Percentiles rank a stretch among this genome's conserved stretches.
phyloP scores from a whole-genome alignment of 1,140 invertebrate genomes.

The Drosophila pachea region DNA sequence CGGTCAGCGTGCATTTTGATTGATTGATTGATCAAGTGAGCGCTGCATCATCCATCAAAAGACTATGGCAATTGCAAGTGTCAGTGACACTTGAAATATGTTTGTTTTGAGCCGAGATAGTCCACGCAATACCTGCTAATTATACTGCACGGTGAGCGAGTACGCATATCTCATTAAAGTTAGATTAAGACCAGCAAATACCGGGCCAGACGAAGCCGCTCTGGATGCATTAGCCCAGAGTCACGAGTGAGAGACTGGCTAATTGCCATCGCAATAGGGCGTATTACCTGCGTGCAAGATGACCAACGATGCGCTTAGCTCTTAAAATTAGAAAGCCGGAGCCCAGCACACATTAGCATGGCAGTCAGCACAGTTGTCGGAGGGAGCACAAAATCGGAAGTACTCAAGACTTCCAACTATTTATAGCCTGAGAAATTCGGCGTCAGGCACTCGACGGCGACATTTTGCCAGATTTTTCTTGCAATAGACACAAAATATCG shows the following conservation, averaged over 20 bases:
- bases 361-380: neutral
- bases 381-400: neutral
- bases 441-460: too few relatives aligned
- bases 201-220: neutral
- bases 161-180: constrained; percentile 59
- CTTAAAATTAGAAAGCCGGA: constrained; percentile 25
- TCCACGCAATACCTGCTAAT: neutral
- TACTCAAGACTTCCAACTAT: neutral
- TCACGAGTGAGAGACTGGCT: constrained; percentile 38
- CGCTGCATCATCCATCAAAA: constrained; percentile 28
- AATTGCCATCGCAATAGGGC: constrained; percentile 61
- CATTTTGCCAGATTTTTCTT: neutral
- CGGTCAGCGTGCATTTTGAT: constrained; percentile 19
- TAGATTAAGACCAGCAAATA: constrained; percentile 47
- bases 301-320: constrained; percentile 35
- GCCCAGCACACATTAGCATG: neutral
- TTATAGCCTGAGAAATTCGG: neutral
- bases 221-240: constrained; percentile 3
- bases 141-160: neutral
- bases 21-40: constrained; percentile 49
- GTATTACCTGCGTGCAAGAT: constrained; percentile 53
- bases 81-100: constrained; percentile 46
- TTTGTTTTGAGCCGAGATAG: constrained; percentile 51
- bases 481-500: neutral
- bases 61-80: constrained; percentile 20